Conservation (phyloP, 1,140 invertebrate species). For the Eumeta japonica region DNA sequence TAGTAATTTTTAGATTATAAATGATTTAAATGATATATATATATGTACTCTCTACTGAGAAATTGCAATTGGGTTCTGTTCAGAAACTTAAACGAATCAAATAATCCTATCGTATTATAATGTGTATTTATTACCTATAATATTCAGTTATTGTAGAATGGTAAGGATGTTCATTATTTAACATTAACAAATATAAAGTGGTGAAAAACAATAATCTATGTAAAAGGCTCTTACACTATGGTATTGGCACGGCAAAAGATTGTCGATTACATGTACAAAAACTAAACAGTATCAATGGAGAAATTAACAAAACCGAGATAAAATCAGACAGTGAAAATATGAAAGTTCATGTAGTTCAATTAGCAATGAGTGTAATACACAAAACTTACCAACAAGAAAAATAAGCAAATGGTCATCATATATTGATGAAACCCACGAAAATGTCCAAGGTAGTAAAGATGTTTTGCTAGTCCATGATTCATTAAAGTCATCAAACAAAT, state of each 20-base stretch:
- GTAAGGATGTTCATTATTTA: too few relatives aligned
- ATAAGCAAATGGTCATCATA: slow-evolving; percentile 36
- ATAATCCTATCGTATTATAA: too few relatives aligned
- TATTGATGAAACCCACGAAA: slow-evolving; percentile 21
- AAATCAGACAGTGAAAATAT: slow-evolving; percentile 15
- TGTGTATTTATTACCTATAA: too few relatives aligned
- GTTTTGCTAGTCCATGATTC: too few relatives aligned
- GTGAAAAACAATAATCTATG: slow-evolving; percentile 63
- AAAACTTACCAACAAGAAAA: slow-evolving; percentile 13
- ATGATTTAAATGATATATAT: not conserved
- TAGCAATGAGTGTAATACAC: slow-evolving; percentile 4
- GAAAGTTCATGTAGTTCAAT: slow-evolving; percentile 11
- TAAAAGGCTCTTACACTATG: slow-evolving; percentile 60
- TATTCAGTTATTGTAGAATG: too few relatives aligned
- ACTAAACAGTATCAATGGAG: slow-evolving; percentile 54
- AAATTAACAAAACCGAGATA: slow-evolving; percentile 34
- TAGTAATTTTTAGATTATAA: slow-evolving; percentile 3
- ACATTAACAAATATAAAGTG: too few relatives aligned
- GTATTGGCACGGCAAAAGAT: slow-evolving; percentile 60
- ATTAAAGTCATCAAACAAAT: too few relatives aligned
- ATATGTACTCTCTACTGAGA: not conserved
- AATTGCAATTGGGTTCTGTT: too few relatives aligned
- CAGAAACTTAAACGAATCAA: too few relatives aligned
- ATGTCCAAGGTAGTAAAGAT: too few relatives aligned
- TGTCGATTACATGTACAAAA: slow-evolving; percentile 65